A percentile compares a stretch with the other conserved stretches of the same genome.
Conservation (phyloP, 2,113 vertebrate species). For the Empidonax alnorum region DNA sequence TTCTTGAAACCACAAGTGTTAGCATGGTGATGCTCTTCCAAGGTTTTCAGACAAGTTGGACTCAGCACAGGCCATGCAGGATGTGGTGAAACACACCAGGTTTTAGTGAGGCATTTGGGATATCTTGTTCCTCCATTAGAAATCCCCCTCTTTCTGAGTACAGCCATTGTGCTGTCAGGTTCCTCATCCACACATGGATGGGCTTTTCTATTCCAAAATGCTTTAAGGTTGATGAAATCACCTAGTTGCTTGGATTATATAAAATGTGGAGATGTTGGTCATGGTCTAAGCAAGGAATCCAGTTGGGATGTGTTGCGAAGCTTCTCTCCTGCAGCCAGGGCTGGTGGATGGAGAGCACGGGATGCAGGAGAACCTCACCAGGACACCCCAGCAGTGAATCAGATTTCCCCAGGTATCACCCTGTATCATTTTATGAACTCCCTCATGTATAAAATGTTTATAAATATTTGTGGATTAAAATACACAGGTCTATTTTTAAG, state of each 20-base stretch:
- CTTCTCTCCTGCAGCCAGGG: neutral
- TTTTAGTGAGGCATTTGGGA: neutral
- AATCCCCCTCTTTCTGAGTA: neutral
- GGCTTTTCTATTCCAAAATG: neutral
- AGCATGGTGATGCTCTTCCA: neutral
- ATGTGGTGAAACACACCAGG: neutral
- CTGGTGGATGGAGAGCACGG: neutral
- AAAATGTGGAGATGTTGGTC: neutral
- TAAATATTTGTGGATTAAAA: constrained; percentile 72
- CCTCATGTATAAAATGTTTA: constrained; percentile 68
- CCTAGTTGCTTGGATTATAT: neutral
- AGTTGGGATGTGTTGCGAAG: neutral
- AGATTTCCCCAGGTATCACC: neutral
- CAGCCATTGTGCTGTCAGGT: neutral
- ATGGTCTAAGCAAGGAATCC: neutral
- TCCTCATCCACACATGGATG: neutral
- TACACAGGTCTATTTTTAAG: constrained; percentile 71
- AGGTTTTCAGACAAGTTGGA: neutral
- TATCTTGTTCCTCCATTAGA: neutral
- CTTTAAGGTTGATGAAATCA: neutral
- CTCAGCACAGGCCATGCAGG: neutral
- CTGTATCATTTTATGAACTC: constrained; percentile 27
- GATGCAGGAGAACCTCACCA: neutral
- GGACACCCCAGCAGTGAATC: neutral
- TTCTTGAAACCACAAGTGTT: neutral